A percentile compares a stretch with the other conserved stretches of the same genome.
Conservation (phyloP, 2,797 vertebrate species). For the Phyllotis vaccarum region DNA sequence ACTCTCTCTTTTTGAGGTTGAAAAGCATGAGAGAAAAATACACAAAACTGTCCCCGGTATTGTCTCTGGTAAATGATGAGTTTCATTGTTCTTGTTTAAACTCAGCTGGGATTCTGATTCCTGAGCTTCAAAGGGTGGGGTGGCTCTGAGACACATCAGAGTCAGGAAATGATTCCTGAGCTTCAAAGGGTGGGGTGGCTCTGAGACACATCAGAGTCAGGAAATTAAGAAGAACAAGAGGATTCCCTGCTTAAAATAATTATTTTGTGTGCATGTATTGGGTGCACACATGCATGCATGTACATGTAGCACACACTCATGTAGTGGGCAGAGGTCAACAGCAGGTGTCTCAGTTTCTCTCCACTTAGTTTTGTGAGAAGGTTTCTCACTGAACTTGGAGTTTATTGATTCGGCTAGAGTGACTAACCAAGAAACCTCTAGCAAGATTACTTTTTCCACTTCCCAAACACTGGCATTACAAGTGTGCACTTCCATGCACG, state of each 20-base stretch:
- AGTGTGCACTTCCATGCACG: background rate
- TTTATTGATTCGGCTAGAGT: background rate
- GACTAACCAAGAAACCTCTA: background rate
- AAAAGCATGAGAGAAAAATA: background rate
- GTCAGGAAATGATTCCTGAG: background rate
- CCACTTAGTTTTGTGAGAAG: background rate
- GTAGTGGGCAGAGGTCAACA: background rate
- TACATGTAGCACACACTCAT: too few species aligned
- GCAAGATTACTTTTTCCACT: background rate
- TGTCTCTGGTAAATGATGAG: background rate
- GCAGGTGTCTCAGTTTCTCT: background rate
- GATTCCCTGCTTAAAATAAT: background rate
- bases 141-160: background rate
- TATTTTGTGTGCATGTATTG: background rate
- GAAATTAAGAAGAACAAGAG: background rate
- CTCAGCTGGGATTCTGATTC: background rate
- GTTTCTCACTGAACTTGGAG: background rate
- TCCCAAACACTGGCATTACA: background rate
- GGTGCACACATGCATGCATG: rapidly evolving
- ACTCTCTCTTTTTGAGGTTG: background rate
- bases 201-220: background rate
- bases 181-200: background rate
- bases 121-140: background rate
- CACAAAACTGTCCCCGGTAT: background rate
- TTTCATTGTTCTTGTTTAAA: background rate